A percentile compares a stretch with the other conserved stretches of the same genome.
phyloP scores from a whole-genome alignment of 2,113 vertebrate genomes.

The Chitala chitala region DNA sequence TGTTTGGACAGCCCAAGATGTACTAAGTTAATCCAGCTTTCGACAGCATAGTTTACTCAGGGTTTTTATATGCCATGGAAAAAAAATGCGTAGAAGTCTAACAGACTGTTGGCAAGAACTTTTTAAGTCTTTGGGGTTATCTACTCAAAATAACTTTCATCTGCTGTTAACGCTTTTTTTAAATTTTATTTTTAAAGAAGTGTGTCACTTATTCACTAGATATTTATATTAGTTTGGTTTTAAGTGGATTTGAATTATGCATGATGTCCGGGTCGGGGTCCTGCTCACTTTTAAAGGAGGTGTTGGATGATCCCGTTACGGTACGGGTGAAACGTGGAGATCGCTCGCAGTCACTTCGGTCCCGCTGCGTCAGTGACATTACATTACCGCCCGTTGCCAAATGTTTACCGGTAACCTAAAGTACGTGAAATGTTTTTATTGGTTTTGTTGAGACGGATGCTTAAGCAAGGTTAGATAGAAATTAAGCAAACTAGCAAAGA shows the following conservation, averaged over 20 bases:
- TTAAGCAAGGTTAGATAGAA: background rate
- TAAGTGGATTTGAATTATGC: constrained; percentile 19
- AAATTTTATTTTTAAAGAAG: constrained; percentile 7
- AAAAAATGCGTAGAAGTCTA: constrained; percentile 42
- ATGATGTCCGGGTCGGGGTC: background rate
- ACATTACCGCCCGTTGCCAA: constrained; percentile 52
- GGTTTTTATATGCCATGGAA: constrained; percentile 65
- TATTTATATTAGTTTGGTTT: constrained; percentile 43
- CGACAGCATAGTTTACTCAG: constrained; percentile 59
- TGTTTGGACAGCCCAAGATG: background rate
- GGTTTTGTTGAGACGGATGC: too few relatives aligned
- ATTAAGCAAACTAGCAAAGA: too few relatives aligned
- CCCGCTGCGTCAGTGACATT: too few relatives aligned
- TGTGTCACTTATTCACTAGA: constrained; percentile 22
- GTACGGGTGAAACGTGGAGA: too few relatives aligned
- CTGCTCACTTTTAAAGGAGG: constrained; percentile 8
- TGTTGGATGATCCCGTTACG: background rate
- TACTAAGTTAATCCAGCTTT: constrained; percentile 16
- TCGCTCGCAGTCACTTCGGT: too few relatives aligned
- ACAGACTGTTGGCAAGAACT: constrained; percentile 52
- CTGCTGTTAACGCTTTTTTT: constrained; percentile 17
- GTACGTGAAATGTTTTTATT: background rate
- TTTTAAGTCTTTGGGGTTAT: constrained; percentile 48
- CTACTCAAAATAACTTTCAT: constrained; percentile 31
- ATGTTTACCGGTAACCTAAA: background rate